phyloP scores from a whole-genome alignment of 2,113 vertebrate genomes.

The Numenius arquata region DNA sequence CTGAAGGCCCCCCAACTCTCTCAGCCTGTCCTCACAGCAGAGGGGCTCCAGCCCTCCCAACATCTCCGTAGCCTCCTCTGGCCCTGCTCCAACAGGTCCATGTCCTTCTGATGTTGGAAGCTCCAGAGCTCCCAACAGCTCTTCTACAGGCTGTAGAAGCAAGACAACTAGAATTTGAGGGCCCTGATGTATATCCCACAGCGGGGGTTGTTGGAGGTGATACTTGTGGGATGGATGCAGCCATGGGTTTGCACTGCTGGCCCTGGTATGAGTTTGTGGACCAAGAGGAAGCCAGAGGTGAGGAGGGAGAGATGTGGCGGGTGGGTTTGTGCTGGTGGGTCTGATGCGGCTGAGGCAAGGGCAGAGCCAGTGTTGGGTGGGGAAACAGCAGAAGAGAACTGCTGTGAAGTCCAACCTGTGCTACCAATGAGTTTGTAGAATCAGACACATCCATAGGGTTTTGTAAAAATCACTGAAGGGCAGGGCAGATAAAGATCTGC shows the following conservation, averaged over 20 bases:
- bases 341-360: not conserved
- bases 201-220: accelerated
- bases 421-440: not conserved
- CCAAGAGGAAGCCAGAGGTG: not conserved
- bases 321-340: not conserved
- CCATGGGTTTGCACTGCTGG: not conserved
- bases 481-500: slow-evolving; percentile 7
- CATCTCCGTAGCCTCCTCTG: not conserved
- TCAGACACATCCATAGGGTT: not conserved
- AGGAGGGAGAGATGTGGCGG: not conserved
- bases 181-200: accelerated
- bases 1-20: not conserved
- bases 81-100: not conserved
- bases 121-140: not conserved
- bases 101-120: not conserved
- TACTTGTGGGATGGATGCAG: not conserved
- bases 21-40: not conserved
- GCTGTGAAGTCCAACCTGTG: not conserved
- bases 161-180: not conserved
- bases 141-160: not conserved
- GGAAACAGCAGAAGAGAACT: not conserved
- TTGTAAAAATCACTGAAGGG: slow-evolving; percentile 5
- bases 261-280: accelerated
- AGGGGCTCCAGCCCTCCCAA: not conserved
- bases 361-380: not conserved